Evolutionary conservation across 1,140 invertebrate genomes (phyloP).

Genomic region (Physella acuta): DNA sequence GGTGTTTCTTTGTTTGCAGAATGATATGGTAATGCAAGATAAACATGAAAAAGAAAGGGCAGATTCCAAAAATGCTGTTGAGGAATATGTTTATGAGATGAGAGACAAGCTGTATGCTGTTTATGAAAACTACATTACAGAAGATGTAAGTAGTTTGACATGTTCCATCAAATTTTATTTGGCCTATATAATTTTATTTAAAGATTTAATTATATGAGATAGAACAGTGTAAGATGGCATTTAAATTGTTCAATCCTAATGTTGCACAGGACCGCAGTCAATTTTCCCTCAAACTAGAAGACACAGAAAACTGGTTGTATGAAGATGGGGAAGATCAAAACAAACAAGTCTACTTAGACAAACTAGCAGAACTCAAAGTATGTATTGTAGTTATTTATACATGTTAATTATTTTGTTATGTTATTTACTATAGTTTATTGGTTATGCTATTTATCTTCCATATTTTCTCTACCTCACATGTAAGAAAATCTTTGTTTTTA

Average conservation of each 20-base stretch:
- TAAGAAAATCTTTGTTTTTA: too few relatives aligned
- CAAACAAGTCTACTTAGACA: constrained; percentile 77
- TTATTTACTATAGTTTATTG: too few relatives aligned
- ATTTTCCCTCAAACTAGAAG: constrained; percentile 73
- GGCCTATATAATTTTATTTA: too few relatives aligned
- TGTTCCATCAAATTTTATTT: too few relatives aligned
- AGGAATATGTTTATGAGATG: constrained; percentile 97
- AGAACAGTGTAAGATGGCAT: too few relatives aligned
- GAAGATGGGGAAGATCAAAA: constrained; percentile 85
- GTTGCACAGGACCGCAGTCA: constrained; percentile 64
- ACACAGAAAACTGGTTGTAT: constrained; percentile 95
- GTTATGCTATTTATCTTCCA: too few relatives aligned
- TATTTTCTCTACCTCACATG: too few relatives aligned
- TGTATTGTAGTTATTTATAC: too few relatives aligned
- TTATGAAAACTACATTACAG: constrained; percentile 75
- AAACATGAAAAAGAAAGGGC: constrained; percentile 89
- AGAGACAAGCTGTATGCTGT: constrained; percentile 79
- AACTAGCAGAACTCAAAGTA: constrained; percentile 69
- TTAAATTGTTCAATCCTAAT: too few relatives aligned
- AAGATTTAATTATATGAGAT: too few relatives aligned
- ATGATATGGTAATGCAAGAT: constrained; percentile 85
- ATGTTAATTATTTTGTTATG: too few relatives aligned
- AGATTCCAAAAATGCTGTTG: constrained; percentile 93
- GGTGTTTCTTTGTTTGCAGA: constrained; percentile 58
- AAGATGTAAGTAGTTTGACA: constrained; percentile 69